phyloP scores from a whole-genome alignment of 2,888 invertebrate genomes.

The Agrochola lota region DNA sequence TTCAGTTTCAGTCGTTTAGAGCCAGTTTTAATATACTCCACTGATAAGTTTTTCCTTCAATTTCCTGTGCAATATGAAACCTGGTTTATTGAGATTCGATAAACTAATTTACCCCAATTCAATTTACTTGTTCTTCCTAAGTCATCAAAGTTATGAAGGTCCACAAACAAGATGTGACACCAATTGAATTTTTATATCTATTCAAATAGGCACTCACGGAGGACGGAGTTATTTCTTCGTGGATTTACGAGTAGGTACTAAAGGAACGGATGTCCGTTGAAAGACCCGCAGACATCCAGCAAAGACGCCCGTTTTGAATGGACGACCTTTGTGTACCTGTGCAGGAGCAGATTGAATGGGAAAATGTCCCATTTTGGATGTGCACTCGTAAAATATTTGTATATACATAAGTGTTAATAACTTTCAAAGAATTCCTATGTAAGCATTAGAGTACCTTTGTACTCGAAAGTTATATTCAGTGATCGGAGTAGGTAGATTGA shows the following conservation, averaged over 20 bases:
- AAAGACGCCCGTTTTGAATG: conserved; percentile 69
- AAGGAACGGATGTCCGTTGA: conserved; percentile 63
- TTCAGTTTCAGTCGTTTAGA: not conserved
- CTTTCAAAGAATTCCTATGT: not conserved
- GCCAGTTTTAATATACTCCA: not conserved
- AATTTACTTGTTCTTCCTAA: conserved; percentile 13
- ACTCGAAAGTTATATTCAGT: not conserved
- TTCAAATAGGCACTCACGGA: conserved; percentile 39
- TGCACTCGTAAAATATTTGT: conserved; percentile 14
- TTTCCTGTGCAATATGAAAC: not conserved
- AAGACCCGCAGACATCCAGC: conserved; percentile 63
- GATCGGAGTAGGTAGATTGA: too few species aligned
- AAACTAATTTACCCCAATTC: conserved; percentile 11
- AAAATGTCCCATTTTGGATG: conserved; percentile 32
- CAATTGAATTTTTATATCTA: conserved; percentile 55
- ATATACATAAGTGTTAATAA: too few species aligned
- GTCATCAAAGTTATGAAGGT: conserved; percentile 34
- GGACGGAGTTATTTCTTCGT: conserved; percentile 53
- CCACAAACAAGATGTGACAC: conserved; percentile 43
- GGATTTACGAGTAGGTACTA: conserved; percentile 61
- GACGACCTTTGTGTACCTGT: conserved; percentile 63
- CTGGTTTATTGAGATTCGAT: not conserved
- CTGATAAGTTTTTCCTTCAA: not conserved
- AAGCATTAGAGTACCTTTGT: not conserved
- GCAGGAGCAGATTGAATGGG: conserved; percentile 35